These are phyloP conservation scores for Bubo scandiacus DNA, from an alignment of 2,113 vertebrate species.

Conservation along the genomic window DNA sequence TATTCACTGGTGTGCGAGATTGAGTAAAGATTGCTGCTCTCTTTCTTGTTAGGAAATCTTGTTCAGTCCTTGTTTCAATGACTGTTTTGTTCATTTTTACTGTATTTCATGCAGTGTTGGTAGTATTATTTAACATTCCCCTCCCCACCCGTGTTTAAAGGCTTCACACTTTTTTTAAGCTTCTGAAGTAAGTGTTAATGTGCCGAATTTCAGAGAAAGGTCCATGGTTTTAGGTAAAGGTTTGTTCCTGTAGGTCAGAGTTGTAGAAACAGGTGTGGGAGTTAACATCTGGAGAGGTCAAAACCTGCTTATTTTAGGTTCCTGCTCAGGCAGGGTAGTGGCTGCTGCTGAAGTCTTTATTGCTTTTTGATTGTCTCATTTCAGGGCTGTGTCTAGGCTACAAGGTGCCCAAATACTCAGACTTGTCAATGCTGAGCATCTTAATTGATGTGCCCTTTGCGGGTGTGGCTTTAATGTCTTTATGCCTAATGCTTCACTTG, in stretches of 20 bases:
- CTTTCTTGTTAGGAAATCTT: background rate
- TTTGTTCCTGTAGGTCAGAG: background rate
- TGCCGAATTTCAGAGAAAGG: background rate
- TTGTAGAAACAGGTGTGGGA: background rate
- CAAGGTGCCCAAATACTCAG: background rate
- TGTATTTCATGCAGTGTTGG: background rate
- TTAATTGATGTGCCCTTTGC: background rate
- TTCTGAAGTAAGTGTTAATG: background rate
- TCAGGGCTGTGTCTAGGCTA: background rate
- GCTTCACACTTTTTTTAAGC: background rate
- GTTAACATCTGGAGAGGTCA: background rate
- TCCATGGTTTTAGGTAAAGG: rapidly evolving
- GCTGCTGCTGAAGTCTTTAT: background rate
- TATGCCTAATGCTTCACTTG: background rate
- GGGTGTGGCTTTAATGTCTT: background rate
- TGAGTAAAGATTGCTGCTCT: background rate
- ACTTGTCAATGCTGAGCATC: background rate
- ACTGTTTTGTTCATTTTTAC: background rate
- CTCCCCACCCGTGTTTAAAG: background rate
- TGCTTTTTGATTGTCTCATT: background rate
- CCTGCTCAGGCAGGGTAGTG: background rate
- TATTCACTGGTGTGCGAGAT: rapidly evolving
- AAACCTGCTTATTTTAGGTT: background rate
- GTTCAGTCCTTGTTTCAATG: background rate
- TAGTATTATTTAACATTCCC: background rate